Conservation (phyloP, 2,113 vertebrate genomes). For the Siniperca chuatsi region DNA sequence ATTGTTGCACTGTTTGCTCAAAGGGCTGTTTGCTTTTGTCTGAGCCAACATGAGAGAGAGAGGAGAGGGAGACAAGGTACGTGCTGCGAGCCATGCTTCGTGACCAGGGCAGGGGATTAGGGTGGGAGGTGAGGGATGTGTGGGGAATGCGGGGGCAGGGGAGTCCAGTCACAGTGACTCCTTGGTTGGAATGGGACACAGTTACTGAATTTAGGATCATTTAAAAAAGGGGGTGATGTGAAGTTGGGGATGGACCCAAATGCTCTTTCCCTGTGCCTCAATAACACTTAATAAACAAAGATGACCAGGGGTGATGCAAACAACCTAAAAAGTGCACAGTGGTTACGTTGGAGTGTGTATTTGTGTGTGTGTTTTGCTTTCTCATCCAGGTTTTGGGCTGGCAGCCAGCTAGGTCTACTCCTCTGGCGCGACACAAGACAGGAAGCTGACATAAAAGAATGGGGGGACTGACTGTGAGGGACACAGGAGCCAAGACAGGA, state of each 20-base stretch:
- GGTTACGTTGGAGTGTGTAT: constrained; percentile 8
- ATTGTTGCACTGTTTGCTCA: constrained; percentile 79
- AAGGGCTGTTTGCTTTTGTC: constrained; percentile 83
- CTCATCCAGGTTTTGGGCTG: constrained; percentile 72
- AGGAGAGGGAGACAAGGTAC: constrained; percentile 80
- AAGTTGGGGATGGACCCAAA: constrained; percentile 42
- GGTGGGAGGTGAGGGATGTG: constrained; percentile 73
- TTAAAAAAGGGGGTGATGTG: constrained; percentile 41
- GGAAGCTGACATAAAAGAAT: constrained; percentile 86
- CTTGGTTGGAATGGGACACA: constrained; percentile 64
- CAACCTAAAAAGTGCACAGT: constrained; percentile 32
- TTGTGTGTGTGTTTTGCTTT: constrained; percentile 41
- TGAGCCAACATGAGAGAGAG: constrained; percentile 81
- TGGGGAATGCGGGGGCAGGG: constrained; percentile 67
- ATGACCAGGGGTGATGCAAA: constrained; percentile 23
- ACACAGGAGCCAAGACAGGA: constrained; percentile 74
- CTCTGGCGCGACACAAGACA: constrained; percentile 86
- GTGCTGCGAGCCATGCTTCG: constrained; percentile 83
- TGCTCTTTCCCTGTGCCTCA: constrained; percentile 28
- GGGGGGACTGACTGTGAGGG: constrained; percentile 59
- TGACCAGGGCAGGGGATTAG: constrained; percentile 57
- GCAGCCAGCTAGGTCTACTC: constrained; percentile 72
- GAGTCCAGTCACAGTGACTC: constrained; percentile 82
- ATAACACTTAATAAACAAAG: constrained; percentile 60
- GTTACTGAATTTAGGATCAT: constrained; percentile 54